phyloP scores from a whole-genome alignment of 2,888 invertebrate genomes.

The Phlogophora meticulosa region DNA sequence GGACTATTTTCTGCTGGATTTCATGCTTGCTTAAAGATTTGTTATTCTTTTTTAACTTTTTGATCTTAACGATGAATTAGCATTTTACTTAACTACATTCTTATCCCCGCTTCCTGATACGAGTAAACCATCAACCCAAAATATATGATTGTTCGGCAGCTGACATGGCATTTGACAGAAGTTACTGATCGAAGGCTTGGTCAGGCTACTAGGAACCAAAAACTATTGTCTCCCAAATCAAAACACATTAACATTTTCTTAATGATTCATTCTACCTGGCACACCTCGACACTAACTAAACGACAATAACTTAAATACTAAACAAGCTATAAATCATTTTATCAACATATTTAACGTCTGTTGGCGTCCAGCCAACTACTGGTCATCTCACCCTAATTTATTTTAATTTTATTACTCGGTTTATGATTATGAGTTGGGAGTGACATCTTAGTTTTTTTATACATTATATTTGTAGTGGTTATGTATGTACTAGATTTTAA shows the following conservation, averaged over 20 bases:
- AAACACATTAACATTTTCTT: constrained; percentile 21
- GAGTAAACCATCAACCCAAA: not conserved
- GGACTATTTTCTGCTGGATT: too few relatives aligned
- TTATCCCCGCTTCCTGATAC: not conserved
- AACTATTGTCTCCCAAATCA: constrained; percentile 12
- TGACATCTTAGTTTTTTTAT: constrained; percentile 61
- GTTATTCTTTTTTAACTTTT: too few relatives aligned
- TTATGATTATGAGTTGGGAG: constrained; percentile 60
- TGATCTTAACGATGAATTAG: too few relatives aligned
- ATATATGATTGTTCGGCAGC: not conserved
- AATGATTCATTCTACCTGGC: constrained; percentile 18
- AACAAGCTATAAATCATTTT: constrained; percentile 60
- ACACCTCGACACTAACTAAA: constrained; percentile 38
- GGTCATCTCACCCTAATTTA: constrained; percentile 58
- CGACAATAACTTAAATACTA: constrained; percentile 49
- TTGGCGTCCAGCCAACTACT: constrained; percentile 54
- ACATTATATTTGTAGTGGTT: constrained; percentile 25
- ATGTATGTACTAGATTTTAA: constrained; percentile 32
- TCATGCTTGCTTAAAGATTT: too few relatives aligned
- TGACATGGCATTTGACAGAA: not conserved
- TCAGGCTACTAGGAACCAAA: not conserved
- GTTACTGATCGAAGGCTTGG: constrained; percentile 11
- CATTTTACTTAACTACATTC: not conserved
- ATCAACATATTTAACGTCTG: constrained; percentile 49
- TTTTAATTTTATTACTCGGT: constrained; percentile 62